These are phyloP conservation scores for Leistus spinibarbis DNA, from an alignment of 2,888 invertebrate genomes.

Conservation along the genomic window DNA sequence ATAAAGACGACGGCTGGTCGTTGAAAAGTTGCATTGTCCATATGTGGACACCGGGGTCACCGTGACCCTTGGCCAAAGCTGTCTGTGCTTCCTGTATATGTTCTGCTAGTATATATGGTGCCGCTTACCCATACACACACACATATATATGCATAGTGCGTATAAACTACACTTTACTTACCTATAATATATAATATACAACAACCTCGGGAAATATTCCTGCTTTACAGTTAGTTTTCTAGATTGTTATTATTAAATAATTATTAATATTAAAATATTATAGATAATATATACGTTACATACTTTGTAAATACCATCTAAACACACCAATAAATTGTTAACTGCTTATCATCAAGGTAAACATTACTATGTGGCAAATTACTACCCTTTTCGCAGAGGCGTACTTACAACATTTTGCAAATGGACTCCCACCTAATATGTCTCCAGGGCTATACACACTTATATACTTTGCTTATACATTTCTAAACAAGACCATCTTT, in stretches of 20 bases:
- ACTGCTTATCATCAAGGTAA: neutral
- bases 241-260: slow-evolving; percentile 15
- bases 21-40: slow-evolving; percentile 38
- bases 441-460: too few relatives aligned
- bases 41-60: slow-evolving; percentile 36
- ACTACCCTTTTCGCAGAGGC: too few relatives aligned
- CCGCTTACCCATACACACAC: neutral
- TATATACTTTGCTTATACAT: too few relatives aligned
- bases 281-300: neutral
- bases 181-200: neutral
- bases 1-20: slow-evolving; percentile 1
- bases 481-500: too few relatives aligned
- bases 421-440: too few relatives aligned
- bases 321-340: neutral
- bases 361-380: neutral
- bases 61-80: slow-evolving; percentile 31
- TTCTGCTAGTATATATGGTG: neutral
- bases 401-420: too few relatives aligned
- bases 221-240: slow-evolving; percentile 23
- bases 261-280: slow-evolving; percentile 10
- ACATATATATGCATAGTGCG: neutral
- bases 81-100: slow-evolving; percentile 24
- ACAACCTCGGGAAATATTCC: slow-evolving; percentile 23
- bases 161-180: neutral
- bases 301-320: neutral